Base-by-base conservation (phyloP, 2,888 invertebrate genomes). In the Auanema freiburgensis region DNA sequence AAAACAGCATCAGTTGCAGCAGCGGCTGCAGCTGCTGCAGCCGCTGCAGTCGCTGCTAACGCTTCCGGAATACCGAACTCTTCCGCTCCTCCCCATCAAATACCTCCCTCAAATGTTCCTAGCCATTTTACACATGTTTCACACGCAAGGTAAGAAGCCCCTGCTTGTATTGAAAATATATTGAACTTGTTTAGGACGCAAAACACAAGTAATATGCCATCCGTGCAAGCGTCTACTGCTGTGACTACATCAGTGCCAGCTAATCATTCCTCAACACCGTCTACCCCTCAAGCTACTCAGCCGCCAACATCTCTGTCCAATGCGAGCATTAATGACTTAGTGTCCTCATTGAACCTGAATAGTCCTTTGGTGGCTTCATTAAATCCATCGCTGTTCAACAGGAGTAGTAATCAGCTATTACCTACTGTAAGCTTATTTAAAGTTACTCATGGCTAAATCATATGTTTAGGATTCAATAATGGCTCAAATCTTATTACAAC, bases 171-270 rank as follows among this genome's bases (percentile, higher is more conserved):
- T 11, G 2, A 11, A 23, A 23, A 12, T 21, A 23, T 10, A 1
- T 50, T 50, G n/a, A 2, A 54, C 25, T 25, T n/a, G 10, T 57
- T 58, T 52, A 59, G 59, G 43, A 42, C 59, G 42, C 52, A 52
- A 33, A 33, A 33, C 33, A 33, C 33, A 5, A 33, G 33, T 33
- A 33, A 33, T 18, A 50, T 57, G 6, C 50, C 59, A 41, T 24
- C 52, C 12, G 52, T 53, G 11, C 41, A 52, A 25, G 23, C 53
- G 21, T 41, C 59, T 1, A 43, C 52, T n/a, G 42, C 51, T 44
- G 50, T 43, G 1, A 18, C 53, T 11, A 41, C 52, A 16, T 52
- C 59, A 18, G 21, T 53, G 3, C 59, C 59, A 18, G 25, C 59
- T 12, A 43, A 52, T 18, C 59, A 59, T 24, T 44, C 43, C 57